A percentile compares a stretch with the other conserved stretches of the same genome.
phyloP scores from a whole-genome alignment of 1,140 invertebrate genomes.

The Dendrolimus punctatus region DNA sequence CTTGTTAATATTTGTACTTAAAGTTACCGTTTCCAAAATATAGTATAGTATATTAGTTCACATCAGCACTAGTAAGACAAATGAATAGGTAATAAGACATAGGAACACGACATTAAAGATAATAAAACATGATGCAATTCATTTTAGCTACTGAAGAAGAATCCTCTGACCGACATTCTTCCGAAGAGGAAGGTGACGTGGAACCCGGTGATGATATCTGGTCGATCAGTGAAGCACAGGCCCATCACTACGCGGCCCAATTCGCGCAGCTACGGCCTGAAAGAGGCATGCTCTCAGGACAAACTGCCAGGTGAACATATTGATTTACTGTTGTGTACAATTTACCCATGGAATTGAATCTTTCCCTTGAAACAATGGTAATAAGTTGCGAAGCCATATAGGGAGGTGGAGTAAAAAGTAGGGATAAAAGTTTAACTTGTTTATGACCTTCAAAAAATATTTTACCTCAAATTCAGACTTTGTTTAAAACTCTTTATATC shows the following conservation, averaged over 20 bases:
- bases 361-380: too few species aligned
- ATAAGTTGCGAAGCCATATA: too few species aligned
- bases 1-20: too few species aligned
- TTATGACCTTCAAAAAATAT: too few species aligned
- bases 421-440: too few species aligned
- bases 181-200: conserved; percentile 78
- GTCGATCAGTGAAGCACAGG: conserved; percentile 91
- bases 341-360: too few species aligned
- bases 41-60: too few species aligned
- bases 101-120: conserved; percentile 1
- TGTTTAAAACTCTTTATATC: too few species aligned
- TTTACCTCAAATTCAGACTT: not conserved
- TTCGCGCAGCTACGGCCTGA: conserved; percentile 92
- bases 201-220: conserved; percentile 77
- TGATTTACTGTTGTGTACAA: not conserved
- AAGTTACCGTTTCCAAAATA: too few species aligned
- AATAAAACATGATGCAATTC: conserved; percentile 5
- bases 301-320: conserved; percentile 78
- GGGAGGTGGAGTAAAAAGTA: too few species aligned
- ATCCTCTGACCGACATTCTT: conserved; percentile 89
- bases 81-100: too few species aligned
- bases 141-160: conserved; percentile 84
- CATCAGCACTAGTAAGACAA: too few species aligned
- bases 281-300: conserved; percentile 85
- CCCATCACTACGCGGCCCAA: conserved; percentile 93